These are phyloP conservation scores for Vulpes lagopus DNA, from an alignment of 2,113 vertebrate species.

Conservation along the genomic window DNA sequence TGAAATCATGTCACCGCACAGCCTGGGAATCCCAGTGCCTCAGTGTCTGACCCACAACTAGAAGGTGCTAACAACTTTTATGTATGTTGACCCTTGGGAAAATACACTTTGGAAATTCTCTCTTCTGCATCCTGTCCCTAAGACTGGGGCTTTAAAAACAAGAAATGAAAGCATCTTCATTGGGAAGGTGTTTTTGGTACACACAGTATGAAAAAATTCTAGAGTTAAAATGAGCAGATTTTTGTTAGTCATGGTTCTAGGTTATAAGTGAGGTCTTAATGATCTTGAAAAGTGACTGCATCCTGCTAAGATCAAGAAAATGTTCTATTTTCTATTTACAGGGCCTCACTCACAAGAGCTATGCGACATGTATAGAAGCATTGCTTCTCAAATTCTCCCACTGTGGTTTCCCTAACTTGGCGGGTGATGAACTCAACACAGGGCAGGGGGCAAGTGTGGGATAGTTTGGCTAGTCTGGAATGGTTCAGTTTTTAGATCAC, in stretches of 20 bases:
- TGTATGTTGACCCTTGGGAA: neutral
- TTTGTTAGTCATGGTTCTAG: neutral
- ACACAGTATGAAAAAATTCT: neutral
- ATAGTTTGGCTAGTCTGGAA: neutral
- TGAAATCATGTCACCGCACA: neutral
- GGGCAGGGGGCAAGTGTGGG: too few species aligned
- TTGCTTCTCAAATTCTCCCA: neutral
- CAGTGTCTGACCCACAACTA: neutral
- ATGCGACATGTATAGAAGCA: neutral
- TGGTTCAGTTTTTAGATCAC: conserved; percentile 17
- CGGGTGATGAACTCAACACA: neutral
- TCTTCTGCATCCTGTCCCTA: conserved; percentile 17
- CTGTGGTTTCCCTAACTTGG: neutral
- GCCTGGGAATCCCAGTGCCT: neutral
- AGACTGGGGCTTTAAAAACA: conserved; percentile 24
- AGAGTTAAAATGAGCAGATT: conserved; percentile 37
- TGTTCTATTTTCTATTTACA: neutral
- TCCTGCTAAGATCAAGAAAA: neutral
- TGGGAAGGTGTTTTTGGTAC: conserved; percentile 8
- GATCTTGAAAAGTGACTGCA: neutral
- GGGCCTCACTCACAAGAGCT: neutral
- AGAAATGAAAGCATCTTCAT: neutral
- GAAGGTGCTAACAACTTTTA: neutral
- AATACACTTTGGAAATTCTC: neutral
- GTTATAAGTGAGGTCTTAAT: neutral